phyloP scores from a whole-genome alignment of 1,140 invertebrate genomes.

The Neodiprion fabricii region DNA sequence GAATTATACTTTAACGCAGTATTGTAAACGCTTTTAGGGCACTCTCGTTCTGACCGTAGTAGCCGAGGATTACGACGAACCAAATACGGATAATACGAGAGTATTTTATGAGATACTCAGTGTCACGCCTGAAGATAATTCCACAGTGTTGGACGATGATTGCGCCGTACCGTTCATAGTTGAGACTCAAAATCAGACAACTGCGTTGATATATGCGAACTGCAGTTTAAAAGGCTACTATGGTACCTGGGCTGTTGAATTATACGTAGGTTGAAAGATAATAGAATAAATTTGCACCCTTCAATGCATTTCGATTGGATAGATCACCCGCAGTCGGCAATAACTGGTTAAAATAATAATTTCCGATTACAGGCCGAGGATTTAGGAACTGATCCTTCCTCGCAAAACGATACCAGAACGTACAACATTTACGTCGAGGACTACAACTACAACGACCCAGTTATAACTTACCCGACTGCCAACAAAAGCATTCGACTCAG shows the following conservation, averaged over 20 bases:
- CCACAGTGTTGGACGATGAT: slow-evolving; percentile 21
- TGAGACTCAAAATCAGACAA: slow-evolving; percentile 44
- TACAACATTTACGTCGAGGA: slow-evolving; percentile 57
- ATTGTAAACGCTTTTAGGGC: slow-evolving; percentile 38
- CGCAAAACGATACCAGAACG: slow-evolving; percentile 42
- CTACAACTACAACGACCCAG: slow-evolving; percentile 60
- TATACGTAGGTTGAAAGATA: slow-evolving; percentile 49
- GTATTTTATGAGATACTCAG: slow-evolving; percentile 55
- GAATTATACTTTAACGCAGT: neutral
- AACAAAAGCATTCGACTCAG: slow-evolving; percentile 46
- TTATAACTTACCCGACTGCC: slow-evolving; percentile 52
- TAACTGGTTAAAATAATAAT: neutral
- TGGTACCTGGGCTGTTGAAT: slow-evolving; percentile 58
- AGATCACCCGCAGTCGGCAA: neutral
- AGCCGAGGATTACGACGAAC: slow-evolving; percentile 60
- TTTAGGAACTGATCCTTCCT: slow-evolving; percentile 52
- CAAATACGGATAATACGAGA: slow-evolving; percentile 59
- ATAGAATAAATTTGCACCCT: neutral
- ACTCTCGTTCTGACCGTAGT: slow-evolving; percentile 44
- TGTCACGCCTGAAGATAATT: slow-evolving; percentile 14
- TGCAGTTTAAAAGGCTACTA: slow-evolving; percentile 59
- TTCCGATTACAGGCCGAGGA: slow-evolving; percentile 54
- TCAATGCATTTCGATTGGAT: neutral
- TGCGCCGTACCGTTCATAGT: slow-evolving; percentile 56
- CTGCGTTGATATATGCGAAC: slow-evolving; percentile 52